Conservation (phyloP, 1,140 invertebrate species). For the Dreissena rostriformis region DNA sequence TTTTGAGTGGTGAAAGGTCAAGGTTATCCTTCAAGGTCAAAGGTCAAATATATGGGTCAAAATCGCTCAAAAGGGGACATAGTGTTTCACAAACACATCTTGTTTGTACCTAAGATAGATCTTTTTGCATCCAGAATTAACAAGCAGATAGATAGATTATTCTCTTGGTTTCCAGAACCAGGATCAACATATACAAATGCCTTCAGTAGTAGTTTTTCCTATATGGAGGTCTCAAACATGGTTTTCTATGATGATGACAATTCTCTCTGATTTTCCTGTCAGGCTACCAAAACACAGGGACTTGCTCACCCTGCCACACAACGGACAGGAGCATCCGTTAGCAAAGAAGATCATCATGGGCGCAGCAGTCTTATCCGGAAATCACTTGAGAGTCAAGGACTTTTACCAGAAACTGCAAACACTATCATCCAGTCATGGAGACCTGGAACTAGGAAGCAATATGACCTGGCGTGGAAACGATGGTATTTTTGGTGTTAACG, state of each 20-base stretch:
- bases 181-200: conserved; percentile 57
- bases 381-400: neutral
- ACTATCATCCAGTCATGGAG: conserved; percentile 18
- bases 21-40: no score
- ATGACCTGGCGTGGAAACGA: conserved; percentile 6
- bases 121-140: conserved; percentile 64
- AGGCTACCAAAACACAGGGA: conserved; percentile 40
- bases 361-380: conserved; percentile 44
- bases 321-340: conserved; percentile 14
- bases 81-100: conserved; percentile 28
- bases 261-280: conserved; percentile 28
- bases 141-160: conserved; percentile 47
- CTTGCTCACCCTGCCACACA: conserved; percentile 33
- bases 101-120: conserved; percentile 51
- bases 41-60: no score
- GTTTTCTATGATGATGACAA: conserved; percentile 32
- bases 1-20: no score
- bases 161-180: conserved; percentile 60
- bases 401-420: conserved; percentile 8
- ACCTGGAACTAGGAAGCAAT: conserved; percentile 9
- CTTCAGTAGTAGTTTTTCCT: conserved; percentile 40
- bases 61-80: no score
- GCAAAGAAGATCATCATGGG: conserved; percentile 18
- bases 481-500: conserved; percentile 18
- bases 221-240: conserved; percentile 50